phyloP scores from a whole-genome alignment of 2,888 invertebrate species.

The Patella depressa region DNA sequence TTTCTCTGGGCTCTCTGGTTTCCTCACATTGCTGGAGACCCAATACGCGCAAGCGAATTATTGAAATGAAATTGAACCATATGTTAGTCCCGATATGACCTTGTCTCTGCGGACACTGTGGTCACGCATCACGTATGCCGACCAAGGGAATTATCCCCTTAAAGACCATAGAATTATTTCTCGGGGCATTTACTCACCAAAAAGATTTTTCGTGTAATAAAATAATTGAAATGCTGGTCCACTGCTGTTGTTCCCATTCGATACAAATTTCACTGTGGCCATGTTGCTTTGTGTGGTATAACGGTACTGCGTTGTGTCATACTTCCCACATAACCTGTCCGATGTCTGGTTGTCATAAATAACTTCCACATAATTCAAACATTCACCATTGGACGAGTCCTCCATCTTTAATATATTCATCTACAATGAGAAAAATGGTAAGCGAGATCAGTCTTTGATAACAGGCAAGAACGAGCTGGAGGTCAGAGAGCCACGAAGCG shows the following conservation, averaged over 20 bases:
- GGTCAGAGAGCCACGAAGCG: too few species aligned
- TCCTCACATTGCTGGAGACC: too few species aligned
- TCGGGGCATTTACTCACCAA: background rate
- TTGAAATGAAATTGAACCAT: too few species aligned
- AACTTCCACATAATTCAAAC: slow-evolving; percentile 29
- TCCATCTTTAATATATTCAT: slow-evolving; percentile 31
- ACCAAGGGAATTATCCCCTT: too few species aligned
- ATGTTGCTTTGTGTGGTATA: background rate
- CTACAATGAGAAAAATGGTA: slow-evolving; percentile 14
- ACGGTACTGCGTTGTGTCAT: background rate
- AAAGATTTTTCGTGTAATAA: background rate
- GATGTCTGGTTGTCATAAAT: slow-evolving; percentile 12
- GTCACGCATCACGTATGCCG: too few species aligned
- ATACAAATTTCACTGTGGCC: background rate
- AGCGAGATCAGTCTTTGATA: too few species aligned
- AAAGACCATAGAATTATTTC: too few species aligned
- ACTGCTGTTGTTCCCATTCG: background rate
- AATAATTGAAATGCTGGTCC: background rate
- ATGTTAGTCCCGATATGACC: too few species aligned
- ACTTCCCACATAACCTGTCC: slow-evolving; percentile 21
- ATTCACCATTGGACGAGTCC: slow-evolving; percentile 19
- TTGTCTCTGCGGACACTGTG: too few species aligned
- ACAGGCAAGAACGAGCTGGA: too few species aligned
- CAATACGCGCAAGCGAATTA: too few species aligned
- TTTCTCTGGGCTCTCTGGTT: too few species aligned